Conservation (phyloP, 2,888 invertebrate genomes). For the Drosophila mimica region DNA sequence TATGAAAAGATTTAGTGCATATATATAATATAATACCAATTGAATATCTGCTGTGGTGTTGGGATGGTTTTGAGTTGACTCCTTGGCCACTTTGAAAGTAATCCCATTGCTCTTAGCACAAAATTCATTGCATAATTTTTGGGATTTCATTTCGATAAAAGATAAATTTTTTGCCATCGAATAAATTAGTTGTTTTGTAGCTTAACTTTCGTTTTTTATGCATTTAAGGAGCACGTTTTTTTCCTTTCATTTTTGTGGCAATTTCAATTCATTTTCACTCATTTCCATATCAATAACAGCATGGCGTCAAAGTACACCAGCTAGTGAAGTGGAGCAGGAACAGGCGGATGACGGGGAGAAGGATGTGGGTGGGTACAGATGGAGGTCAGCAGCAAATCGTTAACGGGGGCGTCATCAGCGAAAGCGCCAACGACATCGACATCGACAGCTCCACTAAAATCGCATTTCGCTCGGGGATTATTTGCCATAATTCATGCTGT, state of each 20-base stretch:
- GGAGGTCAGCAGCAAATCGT: conserved; percentile 34
- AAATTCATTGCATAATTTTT: conserved; percentile 42
- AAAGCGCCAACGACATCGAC: neutral
- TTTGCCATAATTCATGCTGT: conserved; percentile 81
- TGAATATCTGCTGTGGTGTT: neutral
- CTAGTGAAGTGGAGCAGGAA: neutral
- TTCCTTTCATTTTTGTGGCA: conserved; percentile 7
- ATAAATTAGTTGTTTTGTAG: conserved; percentile 43
- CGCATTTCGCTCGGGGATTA: conserved; percentile 73
- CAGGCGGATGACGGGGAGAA: neutral
- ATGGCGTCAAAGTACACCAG: conserved; percentile 17
- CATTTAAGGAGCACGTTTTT: conserved; percentile 26
- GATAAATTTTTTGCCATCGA: neutral
- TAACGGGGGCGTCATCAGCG: conserved; percentile 16
- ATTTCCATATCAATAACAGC: conserved; percentile 77
- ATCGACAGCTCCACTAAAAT: conserved; percentile 62
- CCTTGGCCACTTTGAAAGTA: neutral
- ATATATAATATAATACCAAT: neutral
- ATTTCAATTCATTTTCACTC: conserved; percentile 37
- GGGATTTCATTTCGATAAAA: conserved; percentile 8
- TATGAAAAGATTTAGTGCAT: neutral
- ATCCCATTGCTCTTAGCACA: neutral
- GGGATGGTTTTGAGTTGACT: neutral
- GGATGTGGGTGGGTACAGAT: neutral
- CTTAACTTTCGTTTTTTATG: conserved; percentile 20